Base-by-base conservation (phyloP, 1,140 invertebrate species). In the Marisa cornuarietis region DNA sequence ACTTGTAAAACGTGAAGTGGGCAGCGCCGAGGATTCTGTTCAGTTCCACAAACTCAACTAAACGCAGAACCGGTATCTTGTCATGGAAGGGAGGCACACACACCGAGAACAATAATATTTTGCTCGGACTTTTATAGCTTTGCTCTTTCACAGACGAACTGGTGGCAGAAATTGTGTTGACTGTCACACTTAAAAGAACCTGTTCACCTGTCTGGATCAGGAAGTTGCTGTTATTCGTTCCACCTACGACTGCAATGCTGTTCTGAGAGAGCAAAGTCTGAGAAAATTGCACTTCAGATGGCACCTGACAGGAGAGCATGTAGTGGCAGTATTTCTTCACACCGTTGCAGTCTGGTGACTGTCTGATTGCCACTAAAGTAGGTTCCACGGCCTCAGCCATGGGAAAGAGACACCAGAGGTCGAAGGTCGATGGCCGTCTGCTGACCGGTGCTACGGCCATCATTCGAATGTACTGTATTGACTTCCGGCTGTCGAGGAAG, bases 41-140 rank as follows among this genome's bases (percentile, higher is more conserved):
- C 61, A 82, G 52, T 68, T 82, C 81, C 1, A 82, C 71, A 26
- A 79, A 82, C 78, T 82, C 81, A 18, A 80, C 75, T 16, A 82
- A 18, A 24, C 79, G 81, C 9, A 82, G 54, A 5, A 80, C 81
- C 26, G n/a, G 58, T 4, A 82, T n/a, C 10, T 42, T 63, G 11
- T 68, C 81, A 58, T 72, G 75, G 3, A 82, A 78, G 0, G 76
- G 68, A 24, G 65, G 81, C 74, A 61, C 78, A 31, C 71, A 82
- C 20, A 68, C 81, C 66, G 31, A 75, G 22, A 51, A 80, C 74
- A 1, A 80, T 69, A 4, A 58, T 74, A 13, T 18, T 58, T 58
- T 0, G 54, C 16, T 58, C 16, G 11, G 52, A 11, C 61, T 61
- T 14, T 31, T 26, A 66, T 11, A 10, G 26, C 61, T 16, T 42